Conservation (phyloP, 1,140 invertebrate genomes). For the Drosophila arawakana region DNA sequence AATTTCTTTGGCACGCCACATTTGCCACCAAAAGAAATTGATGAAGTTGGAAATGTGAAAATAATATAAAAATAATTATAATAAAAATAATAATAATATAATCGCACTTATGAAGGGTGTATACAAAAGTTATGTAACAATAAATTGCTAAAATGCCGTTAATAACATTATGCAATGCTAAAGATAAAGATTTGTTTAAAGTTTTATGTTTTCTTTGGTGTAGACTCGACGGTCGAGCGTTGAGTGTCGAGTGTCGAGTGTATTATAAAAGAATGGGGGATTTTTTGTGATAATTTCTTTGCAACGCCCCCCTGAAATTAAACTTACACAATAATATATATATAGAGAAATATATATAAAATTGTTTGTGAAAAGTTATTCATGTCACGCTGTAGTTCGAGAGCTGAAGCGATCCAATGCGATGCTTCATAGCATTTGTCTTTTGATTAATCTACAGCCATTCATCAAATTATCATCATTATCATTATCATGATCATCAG, state of each 20-base stretch:
- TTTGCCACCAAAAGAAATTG: slow-evolving; percentile 56
- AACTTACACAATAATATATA: slow-evolving; percentile 17
- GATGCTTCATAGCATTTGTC: slow-evolving; percentile 38
- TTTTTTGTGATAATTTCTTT: not conserved
- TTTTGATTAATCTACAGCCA: slow-evolving; percentile 68
- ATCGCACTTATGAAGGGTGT: slow-evolving; percentile 17
- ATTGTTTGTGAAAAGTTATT: slow-evolving; percentile 7
- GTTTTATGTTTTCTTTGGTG: not conserved
- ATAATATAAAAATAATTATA: slow-evolving; percentile 4
- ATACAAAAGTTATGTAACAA: slow-evolving; percentile 34
- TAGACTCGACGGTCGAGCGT: not conserved
- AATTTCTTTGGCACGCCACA: slow-evolving; percentile 57
- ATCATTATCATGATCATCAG: slow-evolving; percentile 35
- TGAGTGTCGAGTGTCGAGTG: not conserved
- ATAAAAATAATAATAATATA: slow-evolving; percentile 23
- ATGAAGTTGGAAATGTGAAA: slow-evolving; percentile 44
- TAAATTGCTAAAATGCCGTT: slow-evolving; percentile 36
- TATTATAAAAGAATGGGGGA: slow-evolving; percentile 35
- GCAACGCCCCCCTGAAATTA: not conserved
- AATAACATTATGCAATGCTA: slow-evolving; percentile 48
- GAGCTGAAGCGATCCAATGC: slow-evolving; percentile 2
- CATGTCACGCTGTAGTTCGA: slow-evolving; percentile 61
- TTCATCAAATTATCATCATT: slow-evolving; percentile 74
- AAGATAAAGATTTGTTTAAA: slow-evolving; percentile 32
- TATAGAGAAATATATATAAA: not conserved